These are phyloP conservation scores for Dipodomys ordii DNA, from an alignment of 2,113 vertebrate species.

Conservation along the genomic window DNA sequence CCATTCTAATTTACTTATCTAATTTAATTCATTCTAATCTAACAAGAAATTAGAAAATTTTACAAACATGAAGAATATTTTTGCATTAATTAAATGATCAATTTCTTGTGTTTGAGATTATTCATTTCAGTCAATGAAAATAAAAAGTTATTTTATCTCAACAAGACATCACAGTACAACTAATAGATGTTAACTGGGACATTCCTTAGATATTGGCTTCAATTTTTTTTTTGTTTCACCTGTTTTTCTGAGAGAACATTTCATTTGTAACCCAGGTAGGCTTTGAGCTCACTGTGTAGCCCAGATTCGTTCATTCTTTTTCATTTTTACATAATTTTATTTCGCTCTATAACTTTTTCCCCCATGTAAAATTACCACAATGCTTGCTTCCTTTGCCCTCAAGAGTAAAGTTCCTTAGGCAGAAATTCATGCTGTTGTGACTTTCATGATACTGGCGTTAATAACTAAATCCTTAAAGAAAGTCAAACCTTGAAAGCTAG, in stretches of 20 bases:
- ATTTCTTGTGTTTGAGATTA: constrained; percentile 26
- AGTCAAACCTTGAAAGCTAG: not conserved
- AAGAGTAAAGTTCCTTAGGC: not conserved
- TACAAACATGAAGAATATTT: not conserved
- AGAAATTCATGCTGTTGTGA: not conserved
- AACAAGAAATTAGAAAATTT: not conserved
- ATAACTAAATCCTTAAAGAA: not conserved
- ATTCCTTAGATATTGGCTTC: not conserved
- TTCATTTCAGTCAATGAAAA: not conserved
- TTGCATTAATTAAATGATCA: not conserved
- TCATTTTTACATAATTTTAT: not conserved
- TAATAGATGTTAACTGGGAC: not conserved
- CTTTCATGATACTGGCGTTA: constrained; percentile 6
- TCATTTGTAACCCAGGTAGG: too few species aligned
- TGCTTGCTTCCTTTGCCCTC: not conserved
- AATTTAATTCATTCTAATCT: not conserved
- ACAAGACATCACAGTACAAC: not conserved
- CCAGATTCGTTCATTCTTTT: too few species aligned
- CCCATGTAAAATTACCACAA: not conserved
- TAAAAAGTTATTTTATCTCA: not conserved
- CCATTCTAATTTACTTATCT: not conserved
- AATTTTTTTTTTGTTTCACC: too few species aligned
- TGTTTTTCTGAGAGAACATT: too few species aligned
- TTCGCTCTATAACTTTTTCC: not conserved
- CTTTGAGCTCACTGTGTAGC: too few species aligned